These are phyloP conservation scores for Drosophila sproati DNA, from an alignment of 1,140 invertebrate genomes.

Conservation along the genomic window DNA sequence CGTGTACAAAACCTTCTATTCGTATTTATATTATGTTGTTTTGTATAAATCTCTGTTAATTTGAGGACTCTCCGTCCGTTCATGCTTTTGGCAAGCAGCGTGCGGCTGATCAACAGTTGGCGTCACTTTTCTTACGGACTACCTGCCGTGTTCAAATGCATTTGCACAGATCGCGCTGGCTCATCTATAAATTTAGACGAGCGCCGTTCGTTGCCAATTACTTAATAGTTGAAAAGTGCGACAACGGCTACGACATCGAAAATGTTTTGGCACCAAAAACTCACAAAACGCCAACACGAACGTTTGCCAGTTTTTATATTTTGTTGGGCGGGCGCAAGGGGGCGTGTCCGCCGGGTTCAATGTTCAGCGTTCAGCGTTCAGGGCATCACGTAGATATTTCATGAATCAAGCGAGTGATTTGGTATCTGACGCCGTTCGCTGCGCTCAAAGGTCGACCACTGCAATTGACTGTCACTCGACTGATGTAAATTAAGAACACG, in stretches of 20 bases:
- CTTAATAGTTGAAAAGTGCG: conserved; percentile 71
- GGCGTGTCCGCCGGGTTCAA: conserved; percentile 32
- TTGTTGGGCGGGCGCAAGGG: conserved; percentile 11
- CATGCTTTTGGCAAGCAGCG: conserved; percentile 42
- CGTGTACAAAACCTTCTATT: conserved; percentile 30
- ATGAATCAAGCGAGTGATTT: conserved; percentile 82
- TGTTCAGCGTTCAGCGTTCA: conserved; percentile 37
- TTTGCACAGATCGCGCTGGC: conserved; percentile 16
- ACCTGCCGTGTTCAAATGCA: conserved; percentile 18
- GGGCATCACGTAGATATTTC: conserved; percentile 51
- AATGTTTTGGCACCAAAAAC: conserved; percentile 31
- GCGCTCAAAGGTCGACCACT: conserved; percentile 29
- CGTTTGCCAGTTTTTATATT: conserved; percentile 44
- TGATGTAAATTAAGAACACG: conserved; percentile 58
- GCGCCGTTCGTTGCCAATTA: conserved; percentile 61
- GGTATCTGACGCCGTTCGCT: conserved; percentile 40
- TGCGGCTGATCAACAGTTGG: conserved; percentile 46
- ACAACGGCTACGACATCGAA: conserved; percentile 27
- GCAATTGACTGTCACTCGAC: conserved; percentile 34
- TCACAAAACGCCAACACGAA: conserved; percentile 34
- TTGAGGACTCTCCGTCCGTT: neutral
- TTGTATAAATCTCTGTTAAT: neutral
- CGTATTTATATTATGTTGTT: neutral
- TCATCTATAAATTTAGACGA: conserved; percentile 54
- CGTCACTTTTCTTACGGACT: conserved; percentile 31